phyloP scores from a whole-genome alignment of 2,113 vertebrate species.

The Aldabrachelys gigantea region DNA sequence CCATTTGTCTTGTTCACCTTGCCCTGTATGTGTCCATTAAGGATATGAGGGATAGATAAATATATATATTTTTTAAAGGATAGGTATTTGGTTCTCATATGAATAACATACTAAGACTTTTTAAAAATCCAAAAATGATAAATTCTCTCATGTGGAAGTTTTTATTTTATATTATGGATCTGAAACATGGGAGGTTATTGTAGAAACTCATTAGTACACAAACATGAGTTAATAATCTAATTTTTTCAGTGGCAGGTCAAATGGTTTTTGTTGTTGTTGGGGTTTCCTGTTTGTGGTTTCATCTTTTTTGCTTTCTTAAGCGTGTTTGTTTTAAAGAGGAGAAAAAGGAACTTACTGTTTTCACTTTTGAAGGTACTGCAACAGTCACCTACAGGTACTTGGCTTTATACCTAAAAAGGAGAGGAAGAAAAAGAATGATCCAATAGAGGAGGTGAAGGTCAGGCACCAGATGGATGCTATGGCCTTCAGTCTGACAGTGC shows the following conservation, averaged over 20 bases:
- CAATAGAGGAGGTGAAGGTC: constrained; percentile 92
- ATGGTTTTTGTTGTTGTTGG: not conserved
- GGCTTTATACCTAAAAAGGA: constrained; percentile 99
- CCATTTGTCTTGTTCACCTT: constrained; percentile 20
- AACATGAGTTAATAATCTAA: not conserved
- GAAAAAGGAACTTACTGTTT: constrained; percentile 15
- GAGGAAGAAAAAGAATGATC: constrained; percentile 98
- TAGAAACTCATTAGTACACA: not conserved
- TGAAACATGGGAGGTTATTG: not conserved
- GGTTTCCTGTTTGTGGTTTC: not conserved
- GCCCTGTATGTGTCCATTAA: not conserved
- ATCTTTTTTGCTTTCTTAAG: not conserved
- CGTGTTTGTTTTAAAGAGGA: not conserved
- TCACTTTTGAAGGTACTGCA: constrained; percentile 92
- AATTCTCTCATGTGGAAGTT: not conserved
- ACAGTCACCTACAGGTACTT: constrained; percentile 98
- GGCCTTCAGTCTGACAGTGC: constrained; percentile 95
- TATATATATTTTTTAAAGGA: not conserved
- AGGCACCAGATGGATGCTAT: constrained; percentile 93
- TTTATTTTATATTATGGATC: not conserved
- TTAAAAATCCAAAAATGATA: not conserved
- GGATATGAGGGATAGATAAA: not conserved
- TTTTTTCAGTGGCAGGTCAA: not conserved
- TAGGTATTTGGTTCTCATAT: not conserved
- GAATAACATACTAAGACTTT: not conserved